Evolutionary conservation across 2,797 vertebrate species (phyloP).

Genomic region (Takifugu ocellatus): DNA sequence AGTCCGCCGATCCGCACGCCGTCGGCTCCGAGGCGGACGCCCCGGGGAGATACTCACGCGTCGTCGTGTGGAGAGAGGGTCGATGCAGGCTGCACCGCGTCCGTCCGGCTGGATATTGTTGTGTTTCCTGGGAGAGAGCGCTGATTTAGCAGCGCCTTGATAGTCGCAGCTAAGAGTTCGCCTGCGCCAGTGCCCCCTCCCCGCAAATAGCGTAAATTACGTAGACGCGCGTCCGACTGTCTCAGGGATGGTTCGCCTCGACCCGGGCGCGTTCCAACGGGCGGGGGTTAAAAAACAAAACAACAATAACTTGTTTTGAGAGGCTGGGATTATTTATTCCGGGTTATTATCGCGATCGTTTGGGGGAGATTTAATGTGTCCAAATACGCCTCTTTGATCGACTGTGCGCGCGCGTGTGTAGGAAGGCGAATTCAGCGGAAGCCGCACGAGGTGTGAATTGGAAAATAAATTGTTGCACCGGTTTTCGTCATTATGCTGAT

Average conservation of each 20-base stretch:
- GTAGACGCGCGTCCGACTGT: slow-evolving; percentile 42
- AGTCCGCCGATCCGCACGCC: slow-evolving; percentile 2
- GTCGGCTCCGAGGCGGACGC: slow-evolving; percentile 3
- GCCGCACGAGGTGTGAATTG: no score
- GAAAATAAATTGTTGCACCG: no score
- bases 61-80: slow-evolving; percentile 57
- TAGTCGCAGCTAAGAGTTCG: slow-evolving; percentile 61
- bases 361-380: background rate
- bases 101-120: slow-evolving; percentile 66
- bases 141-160: slow-evolving; percentile 67
- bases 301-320: no score
- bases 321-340: no score
- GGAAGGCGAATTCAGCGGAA: background rate
- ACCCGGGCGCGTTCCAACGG: no score
- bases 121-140: slow-evolving; percentile 76
- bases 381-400: background rate
- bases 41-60: slow-evolving; percentile 68
- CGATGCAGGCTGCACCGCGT: slow-evolving; percentile 59
- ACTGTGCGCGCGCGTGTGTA: no score
- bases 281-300: background rate
- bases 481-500: slow-evolving; percentile 6
- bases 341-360: background rate
- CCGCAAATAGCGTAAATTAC: slow-evolving; percentile 64
- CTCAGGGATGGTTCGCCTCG: background rate
- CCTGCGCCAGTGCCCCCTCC: slow-evolving; percentile 68